Base-by-base conservation (phyloP, 2,113 vertebrate species). In the Nicator chloris region DNA sequence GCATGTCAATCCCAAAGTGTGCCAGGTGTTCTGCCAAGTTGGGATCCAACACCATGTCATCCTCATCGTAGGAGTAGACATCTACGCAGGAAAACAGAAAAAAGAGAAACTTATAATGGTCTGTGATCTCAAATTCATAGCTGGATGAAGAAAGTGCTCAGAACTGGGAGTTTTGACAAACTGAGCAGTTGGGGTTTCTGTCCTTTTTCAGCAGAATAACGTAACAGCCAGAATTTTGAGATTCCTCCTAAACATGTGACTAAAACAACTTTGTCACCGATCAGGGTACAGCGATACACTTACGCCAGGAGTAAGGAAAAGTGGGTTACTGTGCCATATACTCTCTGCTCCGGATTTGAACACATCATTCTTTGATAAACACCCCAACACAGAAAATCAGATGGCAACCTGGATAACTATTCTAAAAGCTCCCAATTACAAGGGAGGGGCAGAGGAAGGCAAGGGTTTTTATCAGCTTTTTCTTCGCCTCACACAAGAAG, bases 1-100 rank as follows among this genome's bases (percentile, higher is more conserved):
- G 99, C 99, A 99, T 99, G 98, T 99, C 98, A 13, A 99, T 99
- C 61, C 99, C 99, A 87, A 99, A 99, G 95, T 99, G 99, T 90
- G 99, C 60, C 17, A 99, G 97, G 64, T 99, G 99, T 82, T 99
- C 99, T 11, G 99, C 98, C 73, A 99, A 97, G 97, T 98, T 99
- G 56, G 99, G 98, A 96, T 99, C 99, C 92, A 99, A 96, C 10
- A 99, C 99, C 99, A 99, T 99, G 91, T 99, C 99, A 54, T 99
- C 99, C 87, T 99, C 99, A 1, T 99, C 99, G 1, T 99, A 99
- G 7, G 99, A 99, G 91, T 99, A 99, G 59, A 99, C 99, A 31
- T 99, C 99, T 99, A 69, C 1, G 68, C 20, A 72, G 28, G 54
- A 91, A 95, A 33, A 93, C 9, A 79, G 49, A 56, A 71, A 68